phyloP scores from a whole-genome alignment of 2,113 vertebrate genomes.

The Cyanistes caeruleus region DNA sequence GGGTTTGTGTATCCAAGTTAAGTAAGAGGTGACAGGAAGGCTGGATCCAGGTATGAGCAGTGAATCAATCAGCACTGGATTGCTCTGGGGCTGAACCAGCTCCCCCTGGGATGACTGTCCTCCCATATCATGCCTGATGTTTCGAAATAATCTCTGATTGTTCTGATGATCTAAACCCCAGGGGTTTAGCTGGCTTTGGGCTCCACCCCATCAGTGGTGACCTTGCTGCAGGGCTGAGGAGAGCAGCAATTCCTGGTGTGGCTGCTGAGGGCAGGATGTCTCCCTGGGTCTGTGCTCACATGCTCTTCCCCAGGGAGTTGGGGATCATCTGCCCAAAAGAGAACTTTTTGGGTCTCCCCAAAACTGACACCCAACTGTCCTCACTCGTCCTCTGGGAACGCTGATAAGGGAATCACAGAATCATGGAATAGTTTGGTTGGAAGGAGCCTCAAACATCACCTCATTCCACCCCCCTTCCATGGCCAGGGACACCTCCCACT shows the following conservation, averaged over 20 bases:
- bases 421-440: background rate
- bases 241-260: background rate
- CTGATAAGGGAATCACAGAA: background rate
- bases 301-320: background rate
- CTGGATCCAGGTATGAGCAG: background rate
- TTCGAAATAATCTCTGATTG: background rate
- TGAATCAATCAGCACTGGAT: slow-evolving; percentile 4
- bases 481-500: background rate
- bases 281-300: background rate
- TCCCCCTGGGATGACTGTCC: background rate
- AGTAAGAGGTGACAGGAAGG: slow-evolving; percentile 17
- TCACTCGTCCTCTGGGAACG: background rate
- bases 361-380: background rate
- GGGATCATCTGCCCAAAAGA: background rate
- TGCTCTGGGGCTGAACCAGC: background rate
- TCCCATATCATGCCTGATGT: background rate
- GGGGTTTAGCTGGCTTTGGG: background rate
- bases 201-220: background rate
- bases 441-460: background rate
- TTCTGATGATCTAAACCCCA: background rate
- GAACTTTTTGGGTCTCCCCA: background rate
- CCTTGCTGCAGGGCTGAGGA: background rate
- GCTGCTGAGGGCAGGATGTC: background rate
- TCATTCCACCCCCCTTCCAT: background rate
- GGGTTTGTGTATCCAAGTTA: background rate